Base-by-base conservation (phyloP, 2,888 invertebrate genomes). In the Globia sparganii region DNA sequence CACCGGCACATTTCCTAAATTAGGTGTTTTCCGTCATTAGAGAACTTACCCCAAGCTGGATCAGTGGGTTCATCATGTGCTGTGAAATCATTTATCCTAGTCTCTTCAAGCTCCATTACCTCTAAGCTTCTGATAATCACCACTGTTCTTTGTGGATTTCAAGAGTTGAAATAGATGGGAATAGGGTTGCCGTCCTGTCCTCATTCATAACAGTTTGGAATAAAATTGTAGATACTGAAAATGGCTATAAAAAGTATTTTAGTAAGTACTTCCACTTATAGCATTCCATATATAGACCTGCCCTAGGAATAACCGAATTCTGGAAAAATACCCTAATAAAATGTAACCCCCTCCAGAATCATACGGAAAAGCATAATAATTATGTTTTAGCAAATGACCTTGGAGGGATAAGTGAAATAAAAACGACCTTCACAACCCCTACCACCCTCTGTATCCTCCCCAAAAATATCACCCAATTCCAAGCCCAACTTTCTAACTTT, bases 401-500 rank as follows among this genome's bases (percentile, higher is more conserved):
- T 83, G 83, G 28, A 1, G 6, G 9, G 0, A 21, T 1, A 37
- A 66, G 56, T 1, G 0, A 43, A 67, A 46, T 25, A 40, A 18
- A 65, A 61, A 4, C 0, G 2, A 6, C 4, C 2, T 4, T 59
- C 0, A 34, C 2, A 6, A 64, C 70, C 37, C 18, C 37, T 13
- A 4, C 5, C n/a, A 31, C 11, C 13, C 4, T 2, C 40, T 43
- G 31, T 1, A 34, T 15, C 56, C 11, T 37, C 11, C 65, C 71
- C 8, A 37, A 72, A 72, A 80, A 58, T 43, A 5, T 43, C 25
- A 71, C 4, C 34, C 5, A 3, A 72, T 69, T 75, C 34, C 18
- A 69, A 58, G 25, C 53, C 34, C 15, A 61, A 72, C 61, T 69
- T 84, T 80, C 71, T 71, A 73, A 43, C 18, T n/a, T n/a, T n/a